phyloP scores from a whole-genome alignment of 1,140 invertebrate species.

The Ips nitidus region DNA sequence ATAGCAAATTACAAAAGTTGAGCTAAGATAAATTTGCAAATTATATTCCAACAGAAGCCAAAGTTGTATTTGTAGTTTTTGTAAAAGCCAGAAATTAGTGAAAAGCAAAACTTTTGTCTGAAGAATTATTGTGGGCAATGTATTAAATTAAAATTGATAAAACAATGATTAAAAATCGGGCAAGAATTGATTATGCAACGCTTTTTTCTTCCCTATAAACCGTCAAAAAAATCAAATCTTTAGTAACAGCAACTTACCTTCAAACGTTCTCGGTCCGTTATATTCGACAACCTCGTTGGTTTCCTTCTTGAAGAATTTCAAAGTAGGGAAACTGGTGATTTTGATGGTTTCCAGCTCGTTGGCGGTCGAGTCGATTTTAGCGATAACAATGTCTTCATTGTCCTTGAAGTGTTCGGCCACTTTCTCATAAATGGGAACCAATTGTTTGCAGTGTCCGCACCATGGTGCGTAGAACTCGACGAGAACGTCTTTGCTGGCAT shows the following conservation, averaged over 20 bases:
- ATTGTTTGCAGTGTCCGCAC: conserved; percentile 96
- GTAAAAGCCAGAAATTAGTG: too few relatives aligned
- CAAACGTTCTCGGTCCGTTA: conserved; percentile 92
- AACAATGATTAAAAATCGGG: too few relatives aligned
- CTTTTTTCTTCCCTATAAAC: not conserved
- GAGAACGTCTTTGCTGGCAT: conserved; percentile 89
- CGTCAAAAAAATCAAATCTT: not conserved
- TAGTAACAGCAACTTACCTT: conserved; percentile 55
- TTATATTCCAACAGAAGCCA: too few relatives aligned
- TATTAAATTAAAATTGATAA: too few relatives aligned
- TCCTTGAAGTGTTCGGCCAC: conserved; percentile 81
- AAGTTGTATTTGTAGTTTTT: too few relatives aligned
- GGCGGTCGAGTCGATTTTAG: conserved; percentile 97
- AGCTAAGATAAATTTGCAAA: too few relatives aligned
- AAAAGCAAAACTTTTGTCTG: too few relatives aligned
- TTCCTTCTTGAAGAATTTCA: conserved; percentile 92
- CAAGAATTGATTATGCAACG: too few relatives aligned
- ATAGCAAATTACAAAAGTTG: too few relatives aligned
- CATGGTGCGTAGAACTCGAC: conserved; percentile 99
- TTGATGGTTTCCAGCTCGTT: conserved; percentile 97
- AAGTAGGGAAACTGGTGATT: conserved; percentile 94
- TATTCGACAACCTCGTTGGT: conserved; percentile 94
- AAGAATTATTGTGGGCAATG: too few relatives aligned
- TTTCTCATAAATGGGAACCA: conserved; percentile 91
- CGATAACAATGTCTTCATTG: conserved; percentile 83